Evolutionary conservation across 1,140 invertebrate genomes (phyloP).

Genomic region (Lepidurus packardi): DNA sequence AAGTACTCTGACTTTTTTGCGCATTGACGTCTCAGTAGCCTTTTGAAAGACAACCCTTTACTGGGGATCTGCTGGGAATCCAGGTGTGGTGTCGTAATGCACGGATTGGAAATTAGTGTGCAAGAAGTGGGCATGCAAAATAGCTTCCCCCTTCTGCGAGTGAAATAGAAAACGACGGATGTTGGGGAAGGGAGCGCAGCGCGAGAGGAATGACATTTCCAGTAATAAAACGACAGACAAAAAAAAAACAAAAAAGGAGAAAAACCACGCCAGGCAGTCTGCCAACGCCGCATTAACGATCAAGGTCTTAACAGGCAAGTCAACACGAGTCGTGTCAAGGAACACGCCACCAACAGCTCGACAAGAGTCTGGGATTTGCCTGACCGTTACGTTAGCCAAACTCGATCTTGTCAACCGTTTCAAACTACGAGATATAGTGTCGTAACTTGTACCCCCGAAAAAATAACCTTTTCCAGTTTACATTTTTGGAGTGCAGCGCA

Average conservation of each 20-base stretch:
- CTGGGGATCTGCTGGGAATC: background rate
- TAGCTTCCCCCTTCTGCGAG: background rate
- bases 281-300: slow-evolving; percentile 17
- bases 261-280: slow-evolving; percentile 17
- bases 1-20: background rate
- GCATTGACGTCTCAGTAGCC: slow-evolving; percentile 6
- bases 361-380: background rate
- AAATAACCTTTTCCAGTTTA: background rate
- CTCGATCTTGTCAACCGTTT: no score
- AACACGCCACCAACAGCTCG: slow-evolving; percentile 4
- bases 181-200: background rate
- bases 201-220: background rate
- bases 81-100: slow-evolving; percentile 20
- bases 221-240: background rate
- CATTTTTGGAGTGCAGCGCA: background rate
- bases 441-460: no score
- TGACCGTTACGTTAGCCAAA: no score
- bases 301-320: slow-evolving; percentile 18
- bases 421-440: no score
- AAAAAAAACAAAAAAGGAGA: background rate
- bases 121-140: slow-evolving; percentile 14
- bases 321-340: slow-evolving; percentile 10
- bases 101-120: background rate
- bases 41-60: background rate
- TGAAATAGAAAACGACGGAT: slow-evolving; percentile 6